A percentile compares a stretch with the other conserved stretches of the same genome.
Evolutionary conservation across 2,888 invertebrate genomes (phyloP).

Genomic region (Epinotia nisella): DNA sequence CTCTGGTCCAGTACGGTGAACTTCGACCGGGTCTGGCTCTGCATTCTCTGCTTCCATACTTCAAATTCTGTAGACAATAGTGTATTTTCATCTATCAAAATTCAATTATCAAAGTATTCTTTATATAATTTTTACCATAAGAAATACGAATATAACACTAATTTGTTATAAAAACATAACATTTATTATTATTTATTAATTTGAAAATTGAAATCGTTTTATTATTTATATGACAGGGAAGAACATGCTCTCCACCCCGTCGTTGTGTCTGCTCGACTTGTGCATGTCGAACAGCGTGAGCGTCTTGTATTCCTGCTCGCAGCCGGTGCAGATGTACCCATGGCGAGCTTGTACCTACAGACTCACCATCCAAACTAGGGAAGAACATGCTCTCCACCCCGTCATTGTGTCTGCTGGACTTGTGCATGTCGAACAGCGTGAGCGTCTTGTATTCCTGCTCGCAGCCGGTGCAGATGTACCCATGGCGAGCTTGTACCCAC

Average conservation of each 20-base stretch:
- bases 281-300: no score
- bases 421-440: conserved; percentile 60
- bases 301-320: no score
- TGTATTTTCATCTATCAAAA: no score
- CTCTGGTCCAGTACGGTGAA: conserved; percentile 55
- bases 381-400: conserved; percentile 63
- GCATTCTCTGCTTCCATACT: conserved; percentile 63
- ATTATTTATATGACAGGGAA: no score
- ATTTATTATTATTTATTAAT: no score
- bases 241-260: no score
- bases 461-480: conserved; percentile 60
- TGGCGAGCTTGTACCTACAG: neutral
- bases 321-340: neutral
- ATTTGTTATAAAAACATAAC: no score
- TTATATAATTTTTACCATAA: no score
- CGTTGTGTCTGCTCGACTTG: no score
- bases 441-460: conserved; percentile 54
- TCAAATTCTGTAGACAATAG: conserved; percentile 70
- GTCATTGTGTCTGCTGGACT: conserved; percentile 57
- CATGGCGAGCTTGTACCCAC: conserved; percentile 2
- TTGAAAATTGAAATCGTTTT: no score
- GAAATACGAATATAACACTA: no score
- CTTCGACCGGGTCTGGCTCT: conserved; percentile 53
- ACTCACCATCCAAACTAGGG: conserved; percentile 55
- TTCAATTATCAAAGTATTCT: no score